phyloP scores from a whole-genome alignment of 2,113 vertebrate species.

The Leptobrachium leishanense region DNA sequence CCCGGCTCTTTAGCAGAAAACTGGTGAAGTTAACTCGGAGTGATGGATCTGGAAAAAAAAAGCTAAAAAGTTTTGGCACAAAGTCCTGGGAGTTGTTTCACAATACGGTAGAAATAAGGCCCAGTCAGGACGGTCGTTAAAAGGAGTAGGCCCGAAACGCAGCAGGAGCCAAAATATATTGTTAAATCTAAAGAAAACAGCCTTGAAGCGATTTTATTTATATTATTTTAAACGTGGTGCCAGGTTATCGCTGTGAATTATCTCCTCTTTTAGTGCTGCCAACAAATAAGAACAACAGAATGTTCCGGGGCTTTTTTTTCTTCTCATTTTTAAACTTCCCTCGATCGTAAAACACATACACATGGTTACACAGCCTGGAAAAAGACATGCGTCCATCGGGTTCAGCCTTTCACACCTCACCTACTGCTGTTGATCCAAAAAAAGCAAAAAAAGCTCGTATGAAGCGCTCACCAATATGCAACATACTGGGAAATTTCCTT shows the following conservation, averaged over 20 bases:
- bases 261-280: constrained; percentile 15
- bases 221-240: constrained; percentile 1
- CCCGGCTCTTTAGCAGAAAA: background rate
- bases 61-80: constrained; percentile 12
- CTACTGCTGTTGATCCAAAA: too few relatives aligned
- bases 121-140: background rate
- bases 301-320: too few relatives aligned
- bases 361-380: too few relatives aligned
- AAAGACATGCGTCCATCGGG: too few relatives aligned
- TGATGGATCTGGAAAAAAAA: constrained; percentile 17
- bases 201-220: constrained; percentile 3
- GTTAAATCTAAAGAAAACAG: constrained; percentile 14
- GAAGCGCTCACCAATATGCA: too few relatives aligned
- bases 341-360: too few relatives aligned
- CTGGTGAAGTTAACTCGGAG: constrained; percentile 30
- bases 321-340: too few relatives aligned
- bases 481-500: too few relatives aligned
- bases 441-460: too few relatives aligned
- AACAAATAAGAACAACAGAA: background rate
- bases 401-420: too few relatives aligned
- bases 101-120: constrained; percentile 29
- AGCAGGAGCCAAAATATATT: constrained; percentile 30
- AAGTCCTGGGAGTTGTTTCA: constrained; percentile 33
- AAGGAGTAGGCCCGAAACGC: constrained; percentile 16
- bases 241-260: constrained; percentile 36